phyloP scores from a whole-genome alignment of 2,888 invertebrate genomes.

The Baronia brevicornis region DNA sequence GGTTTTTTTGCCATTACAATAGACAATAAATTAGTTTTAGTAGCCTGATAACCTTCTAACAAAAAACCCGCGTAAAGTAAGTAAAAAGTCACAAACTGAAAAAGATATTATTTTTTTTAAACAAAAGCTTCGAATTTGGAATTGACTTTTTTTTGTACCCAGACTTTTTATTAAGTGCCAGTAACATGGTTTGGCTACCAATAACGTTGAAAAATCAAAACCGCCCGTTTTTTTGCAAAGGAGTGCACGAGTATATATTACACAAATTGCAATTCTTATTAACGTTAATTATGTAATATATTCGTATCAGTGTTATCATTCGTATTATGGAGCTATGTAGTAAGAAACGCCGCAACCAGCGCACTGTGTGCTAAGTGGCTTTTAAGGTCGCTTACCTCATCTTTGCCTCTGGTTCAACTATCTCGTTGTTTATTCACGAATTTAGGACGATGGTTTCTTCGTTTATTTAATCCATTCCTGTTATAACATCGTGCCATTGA shows the following conservation, averaged over 20 bases:
- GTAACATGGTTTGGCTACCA: too few relatives aligned
- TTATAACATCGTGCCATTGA: conserved; percentile 22
- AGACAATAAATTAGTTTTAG: too few relatives aligned
- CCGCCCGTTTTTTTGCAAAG: not conserved
- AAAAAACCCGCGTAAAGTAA: too few relatives aligned
- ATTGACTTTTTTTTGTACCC: too few relatives aligned
- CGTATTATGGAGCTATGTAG: conserved; percentile 58
- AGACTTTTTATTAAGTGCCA: too few relatives aligned
- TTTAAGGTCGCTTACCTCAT: conserved; percentile 73
- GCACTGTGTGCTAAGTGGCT: conserved; percentile 58
- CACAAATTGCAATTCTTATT: conserved; percentile 6
- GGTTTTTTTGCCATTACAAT: too few relatives aligned
- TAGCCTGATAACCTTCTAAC: too few relatives aligned
- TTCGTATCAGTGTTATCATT: conserved; percentile 34
- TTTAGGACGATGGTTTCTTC: conserved; percentile 39
- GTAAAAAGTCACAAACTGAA: too few relatives aligned
- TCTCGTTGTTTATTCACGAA: conserved; percentile 48
- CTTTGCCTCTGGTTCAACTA: conserved; percentile 41
- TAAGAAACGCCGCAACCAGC: conserved; percentile 57
- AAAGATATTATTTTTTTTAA: too few relatives aligned
- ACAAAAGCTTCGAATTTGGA: too few relatives aligned
- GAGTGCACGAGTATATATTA: not conserved
- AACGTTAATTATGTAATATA: conserved; percentile 14
- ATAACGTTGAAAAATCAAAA: too few relatives aligned
- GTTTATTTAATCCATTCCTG: conserved; percentile 41